These are phyloP conservation scores for Phthorimaea operculella DNA, from an alignment of 1,140 invertebrate species.

Conservation along the genomic window DNA sequence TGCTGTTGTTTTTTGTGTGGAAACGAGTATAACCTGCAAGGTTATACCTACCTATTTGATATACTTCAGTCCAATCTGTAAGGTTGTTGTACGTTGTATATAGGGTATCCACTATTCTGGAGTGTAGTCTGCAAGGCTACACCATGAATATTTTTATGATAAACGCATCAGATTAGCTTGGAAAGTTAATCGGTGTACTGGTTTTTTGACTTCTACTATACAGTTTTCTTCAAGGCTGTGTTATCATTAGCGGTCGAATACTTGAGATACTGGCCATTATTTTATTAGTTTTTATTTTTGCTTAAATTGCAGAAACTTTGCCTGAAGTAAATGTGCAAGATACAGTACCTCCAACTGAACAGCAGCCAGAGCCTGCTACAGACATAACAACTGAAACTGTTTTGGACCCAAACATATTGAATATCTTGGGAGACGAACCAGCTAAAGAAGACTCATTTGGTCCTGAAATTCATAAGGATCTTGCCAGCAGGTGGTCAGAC, in stretches of 20 bases:
- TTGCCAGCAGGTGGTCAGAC: slow-evolving; percentile 2
- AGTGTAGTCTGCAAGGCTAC: too few species aligned
- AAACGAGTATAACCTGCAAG: background rate
- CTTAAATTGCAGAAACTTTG: background rate
- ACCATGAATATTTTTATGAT: too few species aligned
- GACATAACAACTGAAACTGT: too few species aligned
- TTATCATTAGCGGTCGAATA: background rate
- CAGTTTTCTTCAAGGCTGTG: background rate
- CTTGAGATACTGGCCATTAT: too few species aligned
- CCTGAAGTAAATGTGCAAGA: background rate
- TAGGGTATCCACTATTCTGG: background rate
- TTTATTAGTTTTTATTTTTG: background rate
- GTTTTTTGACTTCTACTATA: background rate
- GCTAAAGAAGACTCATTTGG: slow-evolving; percentile 3
- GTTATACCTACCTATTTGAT: background rate
- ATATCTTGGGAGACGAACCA: slow-evolving; percentile 4
- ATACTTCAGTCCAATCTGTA: slow-evolving; percentile 1
- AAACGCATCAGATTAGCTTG: too few species aligned
- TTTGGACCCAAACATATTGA: background rate
- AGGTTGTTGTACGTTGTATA: slow-evolving; percentile 1
- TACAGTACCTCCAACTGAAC: background rate
- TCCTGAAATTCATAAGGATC: background rate
- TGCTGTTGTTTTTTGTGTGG: background rate
- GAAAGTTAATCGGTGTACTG: too few species aligned
- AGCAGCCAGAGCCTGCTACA: too few species aligned